Percentiles rank a stretch among this genome's conserved stretches.
Conservation (phyloP, 2,888 invertebrate genomes). For the Melolontha melolontha region DNA sequence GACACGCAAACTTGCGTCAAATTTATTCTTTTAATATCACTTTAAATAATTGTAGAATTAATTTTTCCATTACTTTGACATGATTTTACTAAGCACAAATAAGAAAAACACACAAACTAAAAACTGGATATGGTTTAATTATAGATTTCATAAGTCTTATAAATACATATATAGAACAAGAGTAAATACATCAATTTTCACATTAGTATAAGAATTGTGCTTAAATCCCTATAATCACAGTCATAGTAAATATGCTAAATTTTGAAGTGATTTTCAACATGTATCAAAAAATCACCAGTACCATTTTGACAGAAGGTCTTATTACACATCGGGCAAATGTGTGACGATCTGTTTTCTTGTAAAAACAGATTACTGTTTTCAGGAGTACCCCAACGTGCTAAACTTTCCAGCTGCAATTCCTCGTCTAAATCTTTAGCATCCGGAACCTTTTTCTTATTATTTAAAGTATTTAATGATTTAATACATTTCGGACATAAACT, state of each 20-base stretch:
- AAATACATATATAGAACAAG: constrained; percentile 45
- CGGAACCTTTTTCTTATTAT: constrained; percentile 11
- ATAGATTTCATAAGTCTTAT: neutral
- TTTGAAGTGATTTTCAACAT: constrained; percentile 83
- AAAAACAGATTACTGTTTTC: constrained; percentile 64
- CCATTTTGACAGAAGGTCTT: constrained; percentile 71
- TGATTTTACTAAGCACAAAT: neutral
- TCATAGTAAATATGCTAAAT: constrained; percentile 55
- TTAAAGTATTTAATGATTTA: constrained; percentile 9
- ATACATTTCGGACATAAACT: constrained; percentile 20
- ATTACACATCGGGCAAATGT: constrained; percentile 83
- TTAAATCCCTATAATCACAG: constrained; percentile 22
- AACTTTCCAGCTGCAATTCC: constrained; percentile 56
- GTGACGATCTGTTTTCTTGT: constrained; percentile 8
- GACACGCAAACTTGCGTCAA: too few relatives aligned
- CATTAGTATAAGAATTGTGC: neutral
- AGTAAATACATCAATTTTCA: constrained; percentile 57
- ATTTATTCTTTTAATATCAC: too few relatives aligned
- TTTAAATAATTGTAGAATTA: too few relatives aligned
- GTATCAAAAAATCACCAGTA: constrained; percentile 76
- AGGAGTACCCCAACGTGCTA: constrained; percentile 67
- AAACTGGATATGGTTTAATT: too few relatives aligned
- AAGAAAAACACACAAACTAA: neutral
- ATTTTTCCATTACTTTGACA: neutral
- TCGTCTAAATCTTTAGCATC: constrained; percentile 45